Conservation (phyloP, 2,888 invertebrate species). For the Apeira syringaria region DNA sequence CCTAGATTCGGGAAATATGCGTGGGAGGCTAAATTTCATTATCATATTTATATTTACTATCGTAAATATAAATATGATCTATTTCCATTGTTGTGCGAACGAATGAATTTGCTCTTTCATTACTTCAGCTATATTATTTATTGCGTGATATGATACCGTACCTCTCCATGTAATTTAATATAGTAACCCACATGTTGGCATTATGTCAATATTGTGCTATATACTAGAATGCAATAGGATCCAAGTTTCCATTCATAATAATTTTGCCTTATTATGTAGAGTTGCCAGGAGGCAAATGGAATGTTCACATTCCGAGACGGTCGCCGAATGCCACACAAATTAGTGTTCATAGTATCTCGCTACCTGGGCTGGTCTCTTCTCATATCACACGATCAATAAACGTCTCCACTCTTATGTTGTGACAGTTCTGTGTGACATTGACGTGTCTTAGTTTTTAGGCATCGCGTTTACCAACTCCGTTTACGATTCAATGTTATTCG, state of each 20-base stretch:
- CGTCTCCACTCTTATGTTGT: slow-evolving; percentile 33
- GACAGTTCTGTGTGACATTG: slow-evolving; percentile 30
- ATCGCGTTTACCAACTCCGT: slow-evolving; percentile 11
- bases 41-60: too few species aligned
- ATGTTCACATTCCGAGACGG: slow-evolving; percentile 48
- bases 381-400: slow-evolving; percentile 53
- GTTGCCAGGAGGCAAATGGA: slow-evolving; percentile 29
- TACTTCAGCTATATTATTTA: too few species aligned
- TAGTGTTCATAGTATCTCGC: slow-evolving; percentile 46
- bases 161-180: slow-evolving; percentile 13
- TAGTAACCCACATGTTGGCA: slow-evolving; percentile 11
- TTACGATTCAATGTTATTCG: slow-evolving; percentile 22
- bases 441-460: slow-evolving; percentile 15
- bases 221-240: slow-evolving; percentile 20
- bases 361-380: slow-evolving; percentile 44
- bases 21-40: too few species aligned
- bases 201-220: too few species aligned
- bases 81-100: too few species aligned
- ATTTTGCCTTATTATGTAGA: slow-evolving; percentile 16
- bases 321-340: slow-evolving; percentile 59
- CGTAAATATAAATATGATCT: too few species aligned
- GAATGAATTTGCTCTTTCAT: too few species aligned
- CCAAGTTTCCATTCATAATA: slow-evolving; percentile 17
- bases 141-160: too few species aligned
- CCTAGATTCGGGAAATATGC: too few species aligned